A percentile compares a stretch with the other conserved stretches of the same genome.
phyloP scores from a whole-genome alignment of 2,113 vertebrate genomes.

The Peromyscus polionotus region DNA sequence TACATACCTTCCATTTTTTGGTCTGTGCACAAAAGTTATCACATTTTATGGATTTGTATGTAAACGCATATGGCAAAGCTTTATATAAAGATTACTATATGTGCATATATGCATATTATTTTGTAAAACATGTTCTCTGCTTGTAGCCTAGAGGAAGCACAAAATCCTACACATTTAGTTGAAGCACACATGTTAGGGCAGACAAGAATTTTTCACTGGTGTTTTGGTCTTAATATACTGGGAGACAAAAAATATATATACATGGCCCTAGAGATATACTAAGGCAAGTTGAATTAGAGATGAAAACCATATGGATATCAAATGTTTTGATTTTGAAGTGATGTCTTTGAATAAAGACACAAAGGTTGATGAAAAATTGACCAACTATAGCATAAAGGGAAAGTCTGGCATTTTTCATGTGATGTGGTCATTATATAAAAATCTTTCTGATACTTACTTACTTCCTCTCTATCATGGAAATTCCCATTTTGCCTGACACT shows the following conservation, averaged over 20 bases:
- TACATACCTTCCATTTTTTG: not conserved
- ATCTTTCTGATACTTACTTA: not conserved
- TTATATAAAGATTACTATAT: not conserved
- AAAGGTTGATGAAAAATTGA: not conserved
- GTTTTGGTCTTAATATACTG: not conserved
- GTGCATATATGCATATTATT: not conserved
- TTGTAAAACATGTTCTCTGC: not conserved
- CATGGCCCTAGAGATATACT: not conserved
- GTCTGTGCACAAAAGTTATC: not conserved
- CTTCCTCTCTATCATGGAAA: not conserved
- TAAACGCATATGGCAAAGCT: not conserved
- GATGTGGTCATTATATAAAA: not conserved
- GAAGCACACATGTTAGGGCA: not conserved
- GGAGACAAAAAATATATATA: not conserved
- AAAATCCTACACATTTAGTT: not conserved
- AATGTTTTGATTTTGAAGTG: not conserved
- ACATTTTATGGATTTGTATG: not conserved
- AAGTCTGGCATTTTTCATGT: not conserved
- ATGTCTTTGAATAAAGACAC: not conserved
- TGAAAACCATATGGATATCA: rapidly evolving
- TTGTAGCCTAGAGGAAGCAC: not conserved
- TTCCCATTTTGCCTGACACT: not conserved
- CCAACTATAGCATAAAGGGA: not conserved
- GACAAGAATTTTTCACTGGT: not conserved
- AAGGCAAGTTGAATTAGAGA: not conserved